Conservation (phyloP, 2,888 invertebrate species). For the Diaphora mendica region DNA sequence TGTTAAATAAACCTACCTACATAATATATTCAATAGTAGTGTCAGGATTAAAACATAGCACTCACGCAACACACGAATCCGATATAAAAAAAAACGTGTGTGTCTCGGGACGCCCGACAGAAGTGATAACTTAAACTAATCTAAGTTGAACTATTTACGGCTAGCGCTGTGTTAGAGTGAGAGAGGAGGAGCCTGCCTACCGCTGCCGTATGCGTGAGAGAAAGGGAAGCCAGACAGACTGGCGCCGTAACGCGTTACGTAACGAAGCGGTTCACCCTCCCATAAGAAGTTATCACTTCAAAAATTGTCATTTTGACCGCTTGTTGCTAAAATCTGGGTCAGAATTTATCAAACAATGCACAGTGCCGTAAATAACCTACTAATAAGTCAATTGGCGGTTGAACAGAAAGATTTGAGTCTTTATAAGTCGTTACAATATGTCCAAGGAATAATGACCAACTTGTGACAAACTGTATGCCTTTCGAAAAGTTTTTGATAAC, state of each 20-base stretch:
- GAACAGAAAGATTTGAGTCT: constrained; percentile 6
- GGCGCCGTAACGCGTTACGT: no score
- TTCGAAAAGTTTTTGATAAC: constrained; percentile 12
- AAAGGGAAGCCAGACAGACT: no score
- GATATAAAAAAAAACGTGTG: neutral
- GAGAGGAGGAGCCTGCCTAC: no score
- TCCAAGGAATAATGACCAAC: neutral
- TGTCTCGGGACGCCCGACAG: no score
- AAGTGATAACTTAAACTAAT: no score
- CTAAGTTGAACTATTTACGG: no score
- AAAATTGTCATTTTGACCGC: neutral
- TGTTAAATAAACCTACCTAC: neutral
- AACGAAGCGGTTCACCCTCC: no score
- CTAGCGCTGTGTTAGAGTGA: no score
- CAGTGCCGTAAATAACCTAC: neutral
- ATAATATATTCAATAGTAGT: neutral
- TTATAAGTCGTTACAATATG: constrained; percentile 3
- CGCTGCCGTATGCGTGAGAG: no score
- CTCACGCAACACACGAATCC: neutral
- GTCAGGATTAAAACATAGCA: neutral
- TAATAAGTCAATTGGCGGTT: constrained; percentile 16
- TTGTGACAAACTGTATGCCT: constrained; percentile 17
- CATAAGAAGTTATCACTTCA: neutral
- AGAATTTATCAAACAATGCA: neutral
- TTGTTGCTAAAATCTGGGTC: neutral